Conservation (phyloP, 2,888 invertebrate species). For the Gastrophysa polygoni region DNA sequence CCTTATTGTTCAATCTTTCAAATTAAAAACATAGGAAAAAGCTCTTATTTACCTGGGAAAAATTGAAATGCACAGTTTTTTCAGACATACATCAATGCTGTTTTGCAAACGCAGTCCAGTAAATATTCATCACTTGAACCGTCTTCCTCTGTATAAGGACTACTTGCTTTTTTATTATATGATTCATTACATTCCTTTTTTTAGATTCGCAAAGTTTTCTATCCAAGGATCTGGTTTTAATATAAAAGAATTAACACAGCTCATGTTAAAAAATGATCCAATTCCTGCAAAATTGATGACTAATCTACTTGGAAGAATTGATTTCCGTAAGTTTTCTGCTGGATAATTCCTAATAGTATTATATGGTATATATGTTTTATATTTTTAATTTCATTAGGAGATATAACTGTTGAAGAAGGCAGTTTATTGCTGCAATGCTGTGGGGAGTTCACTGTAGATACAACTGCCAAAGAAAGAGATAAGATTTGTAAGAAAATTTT, state of each 20-base stretch:
- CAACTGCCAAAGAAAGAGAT: slow-evolving; percentile 59
- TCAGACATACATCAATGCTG: neutral
- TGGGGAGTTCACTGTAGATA: slow-evolving; percentile 63
- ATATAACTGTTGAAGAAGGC: slow-evolving; percentile 57
- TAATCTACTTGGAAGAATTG: slow-evolving; percentile 26
- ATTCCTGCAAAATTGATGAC: neutral
- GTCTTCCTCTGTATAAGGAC: no score
- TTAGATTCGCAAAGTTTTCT: neutral
- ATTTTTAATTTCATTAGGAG: slow-evolving; percentile 38
- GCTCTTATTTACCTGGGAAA: no score
- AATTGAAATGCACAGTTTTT: neutral
- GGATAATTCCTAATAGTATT: neutral
- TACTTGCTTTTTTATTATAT: no score
- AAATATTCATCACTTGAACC: neutral
- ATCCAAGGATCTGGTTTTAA: neutral
- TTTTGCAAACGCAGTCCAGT: neutral
- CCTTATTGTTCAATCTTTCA: no score
- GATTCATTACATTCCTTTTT: neutral
- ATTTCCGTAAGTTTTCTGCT: slow-evolving; percentile 22
- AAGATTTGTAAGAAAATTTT: slow-evolving; percentile 63
- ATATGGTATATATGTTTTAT: neutral
- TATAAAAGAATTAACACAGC: neutral
- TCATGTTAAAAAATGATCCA: neutral
- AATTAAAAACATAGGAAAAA: no score
- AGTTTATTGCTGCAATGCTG: slow-evolving; percentile 64